Evolutionary conservation across 23 tunicate species (phyloP), one percentile per base, ranked within the genome.

Genomic region (Diplosoma virens): DNA sequence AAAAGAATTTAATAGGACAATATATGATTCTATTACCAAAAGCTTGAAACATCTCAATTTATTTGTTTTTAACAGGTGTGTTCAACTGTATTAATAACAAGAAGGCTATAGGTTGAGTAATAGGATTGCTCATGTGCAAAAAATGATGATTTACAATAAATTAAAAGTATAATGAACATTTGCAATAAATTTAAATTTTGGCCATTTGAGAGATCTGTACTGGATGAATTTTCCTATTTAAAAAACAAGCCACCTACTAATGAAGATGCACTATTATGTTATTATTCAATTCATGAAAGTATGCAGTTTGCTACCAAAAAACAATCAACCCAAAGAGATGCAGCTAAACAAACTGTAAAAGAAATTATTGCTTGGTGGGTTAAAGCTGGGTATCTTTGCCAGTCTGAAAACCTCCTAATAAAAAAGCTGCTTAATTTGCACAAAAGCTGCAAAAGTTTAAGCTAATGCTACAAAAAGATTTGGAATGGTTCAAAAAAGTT

Each of bases 321-420:
- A 14, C 69, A 61, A 22, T 26, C 69, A 26, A 61, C 11, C 7
- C 69, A 29, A 61, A 61, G 69, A n/a, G 69, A 61, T 4, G 69
- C 69, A 27, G 69, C 69, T 29, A 27, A 61, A 22, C 35, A 61
- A 61, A 61, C 69, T 61, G 69, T 61, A 27, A n/a, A 3, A 5
- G 18, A 61, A 29, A 28, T 61, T 61, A 14, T 4, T 7, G 34
- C 69, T 5, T 26, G 35, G 69, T 61, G 35, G 35, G 30, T 61
- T 6, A 61, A 61, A 61, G 69, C 35, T 61, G 69, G 69, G 34
- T 61, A 9, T 61, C 6, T 61, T 26, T 61, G 69, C 35, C 69
- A 29, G n/a, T 61, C 35, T 22, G 21, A 29, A 27, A 61, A 61
- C 30, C 17, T 34, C 17, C 69, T 61, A 5, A 29, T 29, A 27